Percentiles rank a stretch among this genome's conserved stretches.
Evolutionary conservation across 1,140 invertebrate genomes (phyloP).

Genomic region (Drosophila yakuba): DNA sequence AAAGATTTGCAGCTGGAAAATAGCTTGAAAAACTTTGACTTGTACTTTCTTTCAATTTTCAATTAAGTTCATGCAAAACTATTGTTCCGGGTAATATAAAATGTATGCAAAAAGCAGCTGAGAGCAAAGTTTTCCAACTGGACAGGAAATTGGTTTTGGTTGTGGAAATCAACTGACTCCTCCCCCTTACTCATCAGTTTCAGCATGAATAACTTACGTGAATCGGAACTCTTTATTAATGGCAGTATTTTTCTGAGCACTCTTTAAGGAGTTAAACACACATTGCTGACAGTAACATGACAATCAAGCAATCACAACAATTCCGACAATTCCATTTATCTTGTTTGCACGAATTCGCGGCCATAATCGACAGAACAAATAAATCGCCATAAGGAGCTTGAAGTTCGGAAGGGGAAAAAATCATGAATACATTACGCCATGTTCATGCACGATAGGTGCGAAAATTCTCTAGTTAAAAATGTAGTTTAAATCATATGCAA

Average conservation of each 20-base stretch:
- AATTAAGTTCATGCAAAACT: not conserved
- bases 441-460: slow-evolving; percentile 5
- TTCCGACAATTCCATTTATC: slow-evolving; percentile 71
- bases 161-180: not conserved
- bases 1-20: not conserved
- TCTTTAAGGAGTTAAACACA: slow-evolving; percentile 27
- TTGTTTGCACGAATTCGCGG: slow-evolving; percentile 45
- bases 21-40: not conserved
- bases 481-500: too few relatives aligned
- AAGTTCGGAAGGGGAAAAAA: slow-evolving; percentile 3
- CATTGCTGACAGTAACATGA: slow-evolving; percentile 22
- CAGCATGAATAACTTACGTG: slow-evolving; percentile 37
- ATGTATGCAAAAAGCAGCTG: not conserved
- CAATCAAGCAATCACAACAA: slow-evolving; percentile 25
- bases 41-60: not conserved
- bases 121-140: not conserved
- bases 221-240: slow-evolving; percentile 25
- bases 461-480: not conserved
- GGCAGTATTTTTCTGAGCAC: slow-evolving; percentile 24
- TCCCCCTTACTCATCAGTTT: not conserved
- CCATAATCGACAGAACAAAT: slow-evolving; percentile 55
- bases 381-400: slow-evolving; percentile 28
- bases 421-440: slow-evolving; percentile 17
- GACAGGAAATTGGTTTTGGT: slow-evolving; percentile 16
- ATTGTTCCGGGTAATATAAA: not conserved